phyloP scores from a whole-genome alignment of 2,888 invertebrate species.

The Phalera bucephala region DNA sequence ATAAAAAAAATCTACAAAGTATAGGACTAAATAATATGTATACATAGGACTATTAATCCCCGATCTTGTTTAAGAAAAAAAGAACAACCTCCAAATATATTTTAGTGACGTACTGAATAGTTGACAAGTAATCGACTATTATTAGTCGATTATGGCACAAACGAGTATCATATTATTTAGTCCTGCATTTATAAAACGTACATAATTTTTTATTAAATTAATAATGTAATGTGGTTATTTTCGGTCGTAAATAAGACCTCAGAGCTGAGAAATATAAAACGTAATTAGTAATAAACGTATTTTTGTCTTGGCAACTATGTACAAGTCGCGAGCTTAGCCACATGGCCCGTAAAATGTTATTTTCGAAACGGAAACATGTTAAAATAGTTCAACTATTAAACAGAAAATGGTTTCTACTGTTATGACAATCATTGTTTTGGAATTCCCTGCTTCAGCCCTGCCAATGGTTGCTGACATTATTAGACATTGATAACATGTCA shows the following conservation, averaged over 20 bases:
- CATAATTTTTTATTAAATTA: constrained; percentile 13
- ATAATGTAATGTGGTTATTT: too few relatives aligned
- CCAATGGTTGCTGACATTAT: too few relatives aligned
- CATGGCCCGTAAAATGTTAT: constrained; percentile 31
- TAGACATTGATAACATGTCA: too few relatives aligned
- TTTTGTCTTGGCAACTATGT: constrained; percentile 44
- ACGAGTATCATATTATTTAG: constrained; percentile 16
- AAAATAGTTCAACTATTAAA: not conserved
- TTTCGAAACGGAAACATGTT: constrained; percentile 29
- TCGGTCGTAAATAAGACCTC: constrained; percentile 13
- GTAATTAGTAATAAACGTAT: constrained; percentile 15
- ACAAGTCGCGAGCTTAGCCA: constrained; percentile 64
- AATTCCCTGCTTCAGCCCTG: too few relatives aligned
- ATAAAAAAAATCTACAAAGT: constrained; percentile 15
- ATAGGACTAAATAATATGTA: constrained; percentile 17
- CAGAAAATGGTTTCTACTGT: constrained; percentile 11
- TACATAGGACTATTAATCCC: too few relatives aligned
- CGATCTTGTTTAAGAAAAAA: too few relatives aligned
- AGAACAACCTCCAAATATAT: constrained; percentile 3
- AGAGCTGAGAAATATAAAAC: constrained; percentile 13
- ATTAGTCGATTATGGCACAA: not conserved
- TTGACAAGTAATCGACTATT: constrained; percentile 7
- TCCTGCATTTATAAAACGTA: constrained; percentile 11
- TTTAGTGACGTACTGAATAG: constrained; percentile 1
- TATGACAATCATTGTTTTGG: too few relatives aligned